These are phyloP conservation scores for Siniperca undulata DNA, from an alignment of 2,797 vertebrate species.

Conservation along the genomic window DNA sequence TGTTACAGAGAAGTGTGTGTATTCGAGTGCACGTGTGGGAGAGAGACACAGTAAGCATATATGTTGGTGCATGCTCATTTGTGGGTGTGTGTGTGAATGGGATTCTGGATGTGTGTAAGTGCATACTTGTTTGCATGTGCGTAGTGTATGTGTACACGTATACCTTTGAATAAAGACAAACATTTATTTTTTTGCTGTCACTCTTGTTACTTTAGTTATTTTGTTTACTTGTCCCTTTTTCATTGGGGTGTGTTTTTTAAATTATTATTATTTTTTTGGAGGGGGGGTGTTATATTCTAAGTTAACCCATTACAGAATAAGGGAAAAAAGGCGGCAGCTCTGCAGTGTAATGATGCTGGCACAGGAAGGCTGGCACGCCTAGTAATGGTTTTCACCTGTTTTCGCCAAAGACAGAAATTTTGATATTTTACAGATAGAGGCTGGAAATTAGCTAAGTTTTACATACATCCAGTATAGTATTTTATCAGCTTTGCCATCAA, in stretches of 20 bases:
- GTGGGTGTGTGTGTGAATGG: slow-evolving; percentile 22
- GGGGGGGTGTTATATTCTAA: not conserved
- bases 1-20: slow-evolving; percentile 38
- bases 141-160: not conserved
- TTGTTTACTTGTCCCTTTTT: not conserved
- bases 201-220: not conserved
- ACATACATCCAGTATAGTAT: not conserved
- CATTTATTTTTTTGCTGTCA: not conserved
- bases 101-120: slow-evolving; percentile 7
- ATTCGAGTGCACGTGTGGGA: slow-evolving; percentile 42
- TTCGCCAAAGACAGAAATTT: not conserved
- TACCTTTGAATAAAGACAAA: not conserved
- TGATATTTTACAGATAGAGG: not conserved
- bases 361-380: not conserved
- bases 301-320: not conserved
- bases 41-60: slow-evolving; percentile 16
- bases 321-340: not conserved
- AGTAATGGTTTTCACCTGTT: not conserved
- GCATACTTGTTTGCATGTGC: slow-evolving; percentile 8
- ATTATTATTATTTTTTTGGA: not conserved
- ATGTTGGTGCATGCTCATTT: slow-evolving; percentile 11
- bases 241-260: not conserved
- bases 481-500: slow-evolving; percentile 27
- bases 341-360: not conserved
- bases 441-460: not conserved